A percentile compares a stretch with the other conserved stretches of the same genome.
Evolutionary conservation across 2,797 vertebrate species (phyloP).

Genomic region (Myioborus melanocephalus): DNA sequence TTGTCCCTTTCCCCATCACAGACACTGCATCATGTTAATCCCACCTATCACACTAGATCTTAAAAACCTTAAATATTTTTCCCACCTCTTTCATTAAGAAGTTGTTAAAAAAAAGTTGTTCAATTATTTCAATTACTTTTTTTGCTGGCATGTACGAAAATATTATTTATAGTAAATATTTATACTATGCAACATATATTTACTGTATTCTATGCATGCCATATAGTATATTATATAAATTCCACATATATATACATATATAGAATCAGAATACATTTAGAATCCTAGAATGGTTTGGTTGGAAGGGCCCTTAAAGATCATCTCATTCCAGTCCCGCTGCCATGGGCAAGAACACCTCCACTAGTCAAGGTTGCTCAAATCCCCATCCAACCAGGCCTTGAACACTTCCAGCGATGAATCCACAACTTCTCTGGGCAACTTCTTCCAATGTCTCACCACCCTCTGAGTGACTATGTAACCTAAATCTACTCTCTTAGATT

Average conservation of each 20-base stretch:
- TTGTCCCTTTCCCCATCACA: background rate
- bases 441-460: background rate
- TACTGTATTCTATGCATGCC: background rate
- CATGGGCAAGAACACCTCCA: background rate
- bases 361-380: background rate
- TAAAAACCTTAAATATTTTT: background rate
- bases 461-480: background rate
- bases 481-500: background rate
- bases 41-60: background rate
- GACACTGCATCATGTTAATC: background rate
- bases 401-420: background rate
- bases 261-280: background rate
- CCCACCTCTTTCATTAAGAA: background rate
- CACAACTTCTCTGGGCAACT: background rate
- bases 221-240: background rate
- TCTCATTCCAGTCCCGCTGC: background rate
- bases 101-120: background rate
- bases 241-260: background rate
- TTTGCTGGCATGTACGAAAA: background rate
- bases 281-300: background rate
- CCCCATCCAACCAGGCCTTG: background rate
- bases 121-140: background rate
- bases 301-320: background rate
- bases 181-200: background rate
- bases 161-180: background rate